A percentile compares a stretch with the other conserved stretches of the same genome.
phyloP scores from a whole-genome alignment of 2,888 invertebrate species.

The Synanthedon vespiformis region DNA sequence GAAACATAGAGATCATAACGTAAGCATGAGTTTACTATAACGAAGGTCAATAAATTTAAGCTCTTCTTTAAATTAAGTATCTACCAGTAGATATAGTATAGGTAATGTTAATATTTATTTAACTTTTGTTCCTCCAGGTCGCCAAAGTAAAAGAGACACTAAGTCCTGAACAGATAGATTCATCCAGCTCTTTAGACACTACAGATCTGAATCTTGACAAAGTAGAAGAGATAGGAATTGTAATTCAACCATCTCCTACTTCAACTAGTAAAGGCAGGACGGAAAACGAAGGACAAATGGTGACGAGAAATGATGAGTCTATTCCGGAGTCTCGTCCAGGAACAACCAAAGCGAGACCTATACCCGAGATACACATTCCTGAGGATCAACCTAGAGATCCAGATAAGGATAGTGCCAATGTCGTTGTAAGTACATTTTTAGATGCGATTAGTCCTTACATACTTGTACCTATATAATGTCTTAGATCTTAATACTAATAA shows the following conservation, averaged over 20 bases:
- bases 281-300: slow-evolving; percentile 10
- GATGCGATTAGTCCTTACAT: too few relatives aligned
- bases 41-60: not conserved
- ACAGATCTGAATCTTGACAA: slow-evolving; percentile 26
- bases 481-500: too few relatives aligned
- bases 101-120: too few relatives aligned
- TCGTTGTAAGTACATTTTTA: slow-evolving; percentile 31
- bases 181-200: slow-evolving; percentile 21
- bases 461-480: not conserved
- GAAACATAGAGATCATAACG: slow-evolving; percentile 31
- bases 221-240: slow-evolving; percentile 19
- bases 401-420: slow-evolving; percentile 50
- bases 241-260: slow-evolving; percentile 15
- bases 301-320: slow-evolving; percentile 27
- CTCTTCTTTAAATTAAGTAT: too few relatives aligned
- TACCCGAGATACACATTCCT: slow-evolving; percentile 26
- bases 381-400: slow-evolving; percentile 42
- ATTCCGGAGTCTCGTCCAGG: slow-evolving; percentile 25
- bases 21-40: slow-evolving; percentile 11
- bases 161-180: not conserved
- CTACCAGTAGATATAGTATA: not conserved
- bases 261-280: slow-evolving; percentile 22
- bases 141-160: slow-evolving; percentile 29
- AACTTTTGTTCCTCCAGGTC: slow-evolving; percentile 19
- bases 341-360: slow-evolving; percentile 42